phyloP scores from a whole-genome alignment of 2,888 invertebrate genomes.

The Pherbina coryleti region DNA sequence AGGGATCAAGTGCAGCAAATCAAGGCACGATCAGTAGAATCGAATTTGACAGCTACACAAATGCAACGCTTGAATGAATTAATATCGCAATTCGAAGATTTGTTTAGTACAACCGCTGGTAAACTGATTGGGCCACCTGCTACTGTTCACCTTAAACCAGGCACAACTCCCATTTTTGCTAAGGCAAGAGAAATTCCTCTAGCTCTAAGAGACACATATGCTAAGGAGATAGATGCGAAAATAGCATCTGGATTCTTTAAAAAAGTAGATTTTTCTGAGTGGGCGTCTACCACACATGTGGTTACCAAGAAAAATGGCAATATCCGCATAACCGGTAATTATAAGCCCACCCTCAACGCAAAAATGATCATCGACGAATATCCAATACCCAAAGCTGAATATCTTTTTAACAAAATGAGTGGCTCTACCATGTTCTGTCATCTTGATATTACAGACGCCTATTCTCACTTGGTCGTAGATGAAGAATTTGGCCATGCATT shows the following conservation, averaged over 20 bases:
- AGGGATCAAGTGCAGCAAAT: no score
- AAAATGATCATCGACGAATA: constrained; percentile 33
- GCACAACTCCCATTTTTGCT: background rate
- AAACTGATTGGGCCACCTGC: background rate
- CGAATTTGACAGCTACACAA: no score
- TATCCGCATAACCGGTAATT: no score
- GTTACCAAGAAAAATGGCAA: no score
- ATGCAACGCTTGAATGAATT: no score
- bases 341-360: constrained; percentile 14
- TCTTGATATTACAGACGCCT: constrained; percentile 30
- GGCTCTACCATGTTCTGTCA: constrained; percentile 17
- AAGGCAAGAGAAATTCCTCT: background rate
- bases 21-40: no score
- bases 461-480: constrained; percentile 19
- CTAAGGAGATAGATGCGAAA: background rate
- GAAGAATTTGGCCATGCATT: constrained; percentile 14
- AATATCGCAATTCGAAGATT: background rate
- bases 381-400: constrained; percentile 9
- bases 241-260: background rate
- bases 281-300: no score
- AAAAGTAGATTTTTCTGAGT: background rate
- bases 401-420: constrained; percentile 18
- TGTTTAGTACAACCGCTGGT: no score
- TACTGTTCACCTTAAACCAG: constrained; percentile 12
- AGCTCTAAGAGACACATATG: background rate